Evolutionary conservation across 2,797 vertebrate genomes (phyloP).

Genomic region (Myotis daubentonii): DNA sequence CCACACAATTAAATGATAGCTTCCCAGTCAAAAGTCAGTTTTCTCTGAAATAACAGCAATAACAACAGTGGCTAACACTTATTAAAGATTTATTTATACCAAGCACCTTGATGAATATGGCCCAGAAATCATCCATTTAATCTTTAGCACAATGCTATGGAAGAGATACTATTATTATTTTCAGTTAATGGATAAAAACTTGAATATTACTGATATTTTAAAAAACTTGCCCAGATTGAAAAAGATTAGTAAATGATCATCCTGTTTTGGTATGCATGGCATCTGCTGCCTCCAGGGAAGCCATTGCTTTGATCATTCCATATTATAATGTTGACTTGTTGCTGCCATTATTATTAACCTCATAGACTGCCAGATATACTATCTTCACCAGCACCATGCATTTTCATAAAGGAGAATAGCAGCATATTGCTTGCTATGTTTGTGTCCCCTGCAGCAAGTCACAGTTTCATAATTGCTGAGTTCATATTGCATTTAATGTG

Average conservation of each 20-base stretch:
- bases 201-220: not conserved
- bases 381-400: rapidly evolving
- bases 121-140: not conserved
- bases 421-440: not conserved
- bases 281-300: not conserved
- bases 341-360: not conserved
- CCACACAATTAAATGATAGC: not conserved
- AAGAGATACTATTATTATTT: not conserved
- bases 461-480: not conserved
- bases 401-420: not conserved
- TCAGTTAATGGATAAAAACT: not conserved
- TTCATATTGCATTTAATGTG: not conserved
- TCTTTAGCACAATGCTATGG: not conserved
- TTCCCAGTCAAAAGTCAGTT: not conserved
- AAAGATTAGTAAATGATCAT: too few species aligned
- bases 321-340: rapidly evolving
- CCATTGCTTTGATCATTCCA: not conserved
- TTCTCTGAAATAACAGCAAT: not conserved
- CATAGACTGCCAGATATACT: too few species aligned
- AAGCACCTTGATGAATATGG: rapidly evolving
- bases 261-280: not conserved
- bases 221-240: not conserved
- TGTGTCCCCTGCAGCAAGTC: not conserved
- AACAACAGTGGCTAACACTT: not conserved
- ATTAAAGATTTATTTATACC: not conserved